Evolutionary conservation across 2,888 invertebrate genomes (phyloP), one percentile per base, ranked within the genome.

Genomic region (Epinotia bilunana): DNA sequence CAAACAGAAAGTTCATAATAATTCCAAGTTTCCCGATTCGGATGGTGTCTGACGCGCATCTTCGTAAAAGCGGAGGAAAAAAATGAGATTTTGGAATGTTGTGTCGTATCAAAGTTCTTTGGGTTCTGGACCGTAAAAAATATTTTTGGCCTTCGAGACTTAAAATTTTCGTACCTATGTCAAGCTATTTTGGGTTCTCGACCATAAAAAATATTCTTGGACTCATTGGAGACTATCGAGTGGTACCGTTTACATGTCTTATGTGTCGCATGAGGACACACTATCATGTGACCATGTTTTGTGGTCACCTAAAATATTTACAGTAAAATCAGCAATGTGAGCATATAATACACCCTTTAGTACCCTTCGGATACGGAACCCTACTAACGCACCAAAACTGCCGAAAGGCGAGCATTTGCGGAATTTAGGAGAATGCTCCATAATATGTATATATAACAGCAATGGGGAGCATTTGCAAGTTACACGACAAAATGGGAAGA

Each of bases 391-490:
- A 65, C 81, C 79, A 69, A 80, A 82, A 81, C 82, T 81, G 84
- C 81, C 78, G 78, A 78, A 82, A 77, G 80, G 83, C 81, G 84
- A 86, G 86, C 85, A 84, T 87, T 88, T 83, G 82, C 80, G 80
- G 84, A 89, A 86, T 88, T 89, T 88, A 89, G 83, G 86, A 84
- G 84, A 85, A 86, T 84, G 83, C 83, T 81, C 83, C 81, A 85
- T 86, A 84, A 86, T 84, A 87, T 86, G 86, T 84, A 85, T 83
- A 84, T 83, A 87, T 84, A 86, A 86, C 79, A 80, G 81, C 80
- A 82, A 81, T 82, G 84, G 81, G 80, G 79, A 79, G 76, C 79
- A 79, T 80, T 80, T 84, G 83, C 86, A 83, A 86, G 81, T 86
- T 86, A 82, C 82, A 82, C 80, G 81, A 81, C 82, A 77, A 77